Evolutionary conservation across 2,888 invertebrate species (phyloP), one percentile per base, ranked within the genome.

Genomic region (Salticus scenicus): DNA sequence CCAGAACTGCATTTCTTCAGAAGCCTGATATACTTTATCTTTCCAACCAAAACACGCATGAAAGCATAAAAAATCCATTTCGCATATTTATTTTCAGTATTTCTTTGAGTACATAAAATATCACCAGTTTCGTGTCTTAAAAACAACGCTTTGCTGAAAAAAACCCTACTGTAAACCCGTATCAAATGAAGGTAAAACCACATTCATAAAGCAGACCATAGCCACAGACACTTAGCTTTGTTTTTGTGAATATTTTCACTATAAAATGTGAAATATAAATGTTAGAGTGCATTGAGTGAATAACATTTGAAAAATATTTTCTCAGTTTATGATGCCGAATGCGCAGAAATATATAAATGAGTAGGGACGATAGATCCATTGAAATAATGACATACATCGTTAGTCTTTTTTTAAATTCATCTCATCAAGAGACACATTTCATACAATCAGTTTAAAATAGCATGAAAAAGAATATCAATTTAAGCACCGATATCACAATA

Each of bases 401-500:
- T 57, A 57, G 57, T 24, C 24, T 57, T 57, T 57, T 24, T 24
- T 57, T 24, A 24, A 57, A 57, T 57, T 20, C 57, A 57, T 24
- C 57, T 57, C 57, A 57, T 57, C 57, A 57, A 24, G 4, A 57
- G 24, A 57, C 24, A 57, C 57, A 57, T 57, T 57, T 57, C 12
- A 17, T 57, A 57, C 24, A 57, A 57, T 57, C 57, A 57, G 57
- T 24, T 57, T 57, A 57, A 57, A 57, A 57, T 57, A 57, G 57
- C 57, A 57, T 57, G 24, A 57, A 57, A 57, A 24, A 57, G n/a
- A 24, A 24, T 57, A 57, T 57, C 57, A 57, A 24, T 57, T 57
- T 57, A 57, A 57, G 57, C 57, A 57, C 57, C 57, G 57, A 57
- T 57, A 57, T 57, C 57, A 57, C 24, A 57, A 57, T 57, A 57